phyloP scores from a whole-genome alignment of 35 echinoderm and acorn worm genomes.

The Antedon bifida region DNA sequence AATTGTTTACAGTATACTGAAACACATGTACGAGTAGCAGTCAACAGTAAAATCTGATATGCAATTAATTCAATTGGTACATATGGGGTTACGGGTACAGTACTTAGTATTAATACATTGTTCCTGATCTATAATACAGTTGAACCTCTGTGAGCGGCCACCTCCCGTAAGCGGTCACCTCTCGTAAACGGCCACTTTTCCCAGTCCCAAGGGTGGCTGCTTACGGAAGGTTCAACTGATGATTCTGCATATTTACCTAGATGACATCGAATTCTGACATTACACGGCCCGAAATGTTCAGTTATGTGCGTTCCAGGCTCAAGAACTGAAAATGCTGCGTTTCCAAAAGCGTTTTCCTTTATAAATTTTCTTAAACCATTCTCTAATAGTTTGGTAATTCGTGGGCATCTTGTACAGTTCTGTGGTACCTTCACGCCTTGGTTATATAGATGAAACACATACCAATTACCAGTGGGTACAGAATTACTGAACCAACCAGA shows the following conservation, averaged over 20 bases:
- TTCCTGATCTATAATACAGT: too few species aligned
- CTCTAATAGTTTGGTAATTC: constrained; percentile 23
- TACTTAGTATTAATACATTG: too few species aligned
- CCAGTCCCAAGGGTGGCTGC: too few species aligned
- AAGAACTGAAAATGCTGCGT: constrained; percentile 52
- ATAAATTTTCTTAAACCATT: constrained; percentile 13
- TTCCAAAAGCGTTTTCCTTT: constrained; percentile 27
- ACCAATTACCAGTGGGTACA: constrained; percentile 42
- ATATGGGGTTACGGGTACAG: too few species aligned
- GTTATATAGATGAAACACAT: constrained; percentile 49
- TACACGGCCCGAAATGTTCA: constrained; percentile 48
- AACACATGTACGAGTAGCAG: too few species aligned
- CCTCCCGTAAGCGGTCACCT: too few species aligned
- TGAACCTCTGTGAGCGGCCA: too few species aligned
- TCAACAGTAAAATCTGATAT: too few species aligned
- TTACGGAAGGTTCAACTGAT: too few species aligned
- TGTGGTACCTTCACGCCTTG: constrained; percentile 27
- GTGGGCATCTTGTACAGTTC: constrained; percentile 40
- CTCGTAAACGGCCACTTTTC: too few species aligned
- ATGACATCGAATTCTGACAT: constrained; percentile 45
- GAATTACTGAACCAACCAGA: constrained; percentile 33
- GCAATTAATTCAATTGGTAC: too few species aligned
- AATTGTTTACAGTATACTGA: too few species aligned
- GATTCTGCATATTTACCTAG: constrained; percentile 21
- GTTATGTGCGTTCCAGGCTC: constrained; percentile 51